phyloP scores from a whole-genome alignment of 2,888 invertebrate species.

The Hirtodrosophila histrioides region DNA sequence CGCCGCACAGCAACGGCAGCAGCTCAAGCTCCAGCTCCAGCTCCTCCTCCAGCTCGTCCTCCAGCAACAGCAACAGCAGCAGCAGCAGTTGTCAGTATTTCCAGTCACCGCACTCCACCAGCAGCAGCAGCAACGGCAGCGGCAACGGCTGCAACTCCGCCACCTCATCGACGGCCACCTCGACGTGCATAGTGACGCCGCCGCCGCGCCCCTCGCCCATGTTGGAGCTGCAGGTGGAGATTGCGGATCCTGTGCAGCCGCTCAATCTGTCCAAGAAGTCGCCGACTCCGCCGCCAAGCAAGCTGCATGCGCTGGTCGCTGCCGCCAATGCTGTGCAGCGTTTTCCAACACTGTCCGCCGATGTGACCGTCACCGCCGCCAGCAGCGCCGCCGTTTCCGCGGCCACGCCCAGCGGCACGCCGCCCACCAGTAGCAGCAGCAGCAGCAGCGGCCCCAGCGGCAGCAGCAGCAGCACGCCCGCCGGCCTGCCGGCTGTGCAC shows the following conservation, averaged over 20 bases:
- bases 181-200: conserved; percentile 85
- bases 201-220: conserved; percentile 85
- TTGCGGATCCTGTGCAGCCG: conserved; percentile 92
- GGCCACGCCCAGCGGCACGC: conserved; percentile 57
- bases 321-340: conserved; percentile 81
- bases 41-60: conserved; percentile 83
- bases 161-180: conserved; percentile 79
- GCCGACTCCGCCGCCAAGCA: conserved; percentile 89
- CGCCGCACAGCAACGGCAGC: conserved; percentile 83
- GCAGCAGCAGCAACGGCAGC: conserved; percentile 31
- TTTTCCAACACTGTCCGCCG: conserved; percentile 83
- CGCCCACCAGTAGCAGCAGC: conserved; percentile 59
- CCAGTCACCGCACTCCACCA: conserved; percentile 83
- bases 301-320: conserved; percentile 81
- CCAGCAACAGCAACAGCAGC: conserved; percentile 45
- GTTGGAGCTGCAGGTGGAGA: conserved; percentile 92
- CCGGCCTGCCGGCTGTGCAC: conserved; percentile 83
- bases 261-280: conserved; percentile 95
- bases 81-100: conserved; percentile 83
- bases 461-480: conserved; percentile 21
- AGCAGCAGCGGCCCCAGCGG: conserved; percentile 24
- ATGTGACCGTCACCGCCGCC: conserved; percentile 83
- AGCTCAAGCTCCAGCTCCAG: conserved; percentile 82
- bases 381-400: conserved; percentile 54
- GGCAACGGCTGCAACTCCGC: conserved; percentile 22